phyloP scores from a whole-genome alignment of 2,113 vertebrate species.

The Tachycineta bicolor region DNA sequence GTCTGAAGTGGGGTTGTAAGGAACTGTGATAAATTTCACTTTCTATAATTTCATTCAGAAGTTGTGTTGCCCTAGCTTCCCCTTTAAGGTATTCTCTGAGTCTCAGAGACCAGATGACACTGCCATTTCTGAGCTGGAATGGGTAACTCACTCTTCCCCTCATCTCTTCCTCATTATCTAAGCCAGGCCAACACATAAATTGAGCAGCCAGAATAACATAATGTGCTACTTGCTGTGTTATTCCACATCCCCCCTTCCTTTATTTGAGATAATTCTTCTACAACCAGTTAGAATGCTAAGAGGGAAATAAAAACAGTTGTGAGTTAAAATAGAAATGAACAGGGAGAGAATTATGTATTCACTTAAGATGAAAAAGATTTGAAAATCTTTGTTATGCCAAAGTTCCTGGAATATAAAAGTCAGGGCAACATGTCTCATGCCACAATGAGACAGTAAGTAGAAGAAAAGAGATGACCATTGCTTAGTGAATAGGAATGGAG shows the following conservation, averaged over 20 bases:
- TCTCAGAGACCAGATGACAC: background rate
- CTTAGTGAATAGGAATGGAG: background rate
- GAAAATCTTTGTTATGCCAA: background rate
- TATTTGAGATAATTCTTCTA: background rate
- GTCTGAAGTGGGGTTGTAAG: constrained; percentile 58
- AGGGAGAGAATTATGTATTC: background rate
- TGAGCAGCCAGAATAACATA: background rate
- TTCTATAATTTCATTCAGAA: constrained; percentile 58
- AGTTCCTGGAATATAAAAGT: background rate
- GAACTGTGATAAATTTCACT: constrained; percentile 58
- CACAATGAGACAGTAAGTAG: background rate
- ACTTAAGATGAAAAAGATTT: background rate
- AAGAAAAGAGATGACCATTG: background rate
- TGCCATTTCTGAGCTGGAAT: constrained; percentile 41
- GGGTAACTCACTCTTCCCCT: background rate
- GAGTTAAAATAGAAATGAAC: background rate
- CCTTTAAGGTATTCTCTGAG: constrained; percentile 34
- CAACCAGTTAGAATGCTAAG: background rate
- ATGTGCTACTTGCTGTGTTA: background rate
- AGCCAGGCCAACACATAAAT: background rate
- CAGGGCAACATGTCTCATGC: background rate
- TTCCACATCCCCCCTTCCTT: rapidly evolving
- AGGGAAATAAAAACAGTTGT: background rate
- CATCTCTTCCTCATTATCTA: background rate
- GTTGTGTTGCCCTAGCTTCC: constrained; percentile 32